Base-by-base conservation (phyloP, 2,113 vertebrate genomes). In the Cyphomyrus plagiostoma region DNA sequence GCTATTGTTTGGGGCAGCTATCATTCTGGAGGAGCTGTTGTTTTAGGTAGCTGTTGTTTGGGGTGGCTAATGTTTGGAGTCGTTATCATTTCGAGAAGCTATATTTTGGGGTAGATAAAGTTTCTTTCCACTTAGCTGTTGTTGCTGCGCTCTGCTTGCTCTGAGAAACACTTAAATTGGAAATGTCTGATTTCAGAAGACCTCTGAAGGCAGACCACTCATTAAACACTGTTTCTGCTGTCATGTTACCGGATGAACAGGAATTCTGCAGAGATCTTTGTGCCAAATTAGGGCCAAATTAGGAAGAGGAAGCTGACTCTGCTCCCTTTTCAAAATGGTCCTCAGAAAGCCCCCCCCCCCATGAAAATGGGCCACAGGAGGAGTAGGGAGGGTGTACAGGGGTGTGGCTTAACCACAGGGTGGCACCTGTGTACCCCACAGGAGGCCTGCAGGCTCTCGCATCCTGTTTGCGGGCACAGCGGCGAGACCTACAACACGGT, bases 401-500 rank as follows among this genome's bases (percentile, higher is more conserved):
- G 19, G 39, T 50, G 6, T 21, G 50, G 23, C 87, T 35, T 66
- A 39, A 88, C 87, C 9, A 9, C 21, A 23, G 87, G 89, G 89
- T 13, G 62, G 62, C 83, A 26, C 86, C 13, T 84, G 52, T 80
- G 87, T 70, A 23, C 17, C 91, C 49, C 53, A 3, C 92, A 97
- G 96, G 95, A 96, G 0, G 77, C 93, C 56, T 99, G 98, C 93
- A 96, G 94, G 90, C 93, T 92, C 0, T 74, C 58, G 0, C 94
- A 96, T 85, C 95, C 95, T 0, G 94, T 99, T 0, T 99, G 98
- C 0, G 98, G 98, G 0, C 98, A 99, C 39, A 97, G 98, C 0
- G 97, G 98, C 0, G 98, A 99, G 89, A 99, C 97, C 7, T 99
- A 98, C 92, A 87, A 91, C 70, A 98, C 96, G 0, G 93, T 98